Conservation (phyloP, 2,888 invertebrate species). For the Xylota segnis region DNA sequence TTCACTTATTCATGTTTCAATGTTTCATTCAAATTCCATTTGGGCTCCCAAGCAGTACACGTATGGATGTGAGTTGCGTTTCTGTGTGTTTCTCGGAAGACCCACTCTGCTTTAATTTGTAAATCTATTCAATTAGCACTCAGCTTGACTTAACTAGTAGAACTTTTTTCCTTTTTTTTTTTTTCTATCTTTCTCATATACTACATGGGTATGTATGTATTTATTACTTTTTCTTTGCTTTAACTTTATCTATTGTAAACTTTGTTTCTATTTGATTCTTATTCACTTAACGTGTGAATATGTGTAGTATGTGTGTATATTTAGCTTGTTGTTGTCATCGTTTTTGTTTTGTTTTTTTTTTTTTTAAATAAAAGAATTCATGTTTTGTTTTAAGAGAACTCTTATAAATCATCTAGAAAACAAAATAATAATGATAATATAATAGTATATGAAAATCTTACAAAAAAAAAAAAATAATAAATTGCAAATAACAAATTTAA, state of each 20-base stretch:
- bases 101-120: constrained; percentile 35
- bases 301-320: constrained; percentile 4
- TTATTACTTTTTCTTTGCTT: constrained; percentile 50
- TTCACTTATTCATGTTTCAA: constrained; percentile 28
- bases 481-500: constrained; percentile 48
- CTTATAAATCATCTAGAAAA: constrained; percentile 45
- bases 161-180: constrained; percentile 29
- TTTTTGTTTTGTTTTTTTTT: no score
- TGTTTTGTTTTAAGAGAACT: constrained; percentile 35
- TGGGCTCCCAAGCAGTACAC: constrained; percentile 33
- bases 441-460: constrained; percentile 33
- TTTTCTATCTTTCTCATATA: constrained; percentile 19
- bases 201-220: neutral
- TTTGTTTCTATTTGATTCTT: constrained; percentile 12
- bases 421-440: constrained; percentile 47
- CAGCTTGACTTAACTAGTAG: constrained; percentile 67
- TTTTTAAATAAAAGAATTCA: constrained; percentile 36
- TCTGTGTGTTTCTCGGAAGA: constrained; percentile 36
- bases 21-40: constrained; percentile 56
- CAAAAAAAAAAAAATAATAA: constrained; percentile 45
- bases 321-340: constrained; percentile 36
- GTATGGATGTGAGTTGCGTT: constrained; percentile 23
- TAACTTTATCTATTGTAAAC: constrained; percentile 34
- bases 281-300: constrained; percentile 19
- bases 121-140: constrained; percentile 63